Conservation (phyloP, 2,113 vertebrate genomes). For the Sterna hirundo region DNA sequence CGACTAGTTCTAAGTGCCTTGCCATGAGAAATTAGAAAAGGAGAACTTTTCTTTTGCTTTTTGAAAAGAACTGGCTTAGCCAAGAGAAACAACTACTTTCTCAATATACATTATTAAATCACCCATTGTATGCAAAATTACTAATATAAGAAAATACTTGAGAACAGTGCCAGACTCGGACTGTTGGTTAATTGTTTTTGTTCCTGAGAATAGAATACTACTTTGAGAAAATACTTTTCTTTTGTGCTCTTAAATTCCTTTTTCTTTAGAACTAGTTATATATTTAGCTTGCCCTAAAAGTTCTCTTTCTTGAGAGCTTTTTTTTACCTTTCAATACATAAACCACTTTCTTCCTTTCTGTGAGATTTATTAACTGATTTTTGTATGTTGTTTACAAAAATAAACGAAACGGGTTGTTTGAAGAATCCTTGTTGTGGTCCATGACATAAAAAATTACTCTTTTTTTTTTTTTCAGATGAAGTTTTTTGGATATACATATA, state of each 20-base stretch:
- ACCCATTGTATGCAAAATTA: not conserved
- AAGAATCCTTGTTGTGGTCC: not conserved
- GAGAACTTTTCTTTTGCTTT: not conserved
- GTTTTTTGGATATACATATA: rapidly evolving
- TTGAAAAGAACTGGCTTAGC: not conserved
- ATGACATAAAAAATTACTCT: not conserved
- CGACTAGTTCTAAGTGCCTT: not conserved
- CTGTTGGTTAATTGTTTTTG: not conserved
- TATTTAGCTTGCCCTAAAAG: not conserved
- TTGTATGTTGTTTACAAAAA: not conserved
- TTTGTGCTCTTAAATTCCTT: constrained; percentile 15
- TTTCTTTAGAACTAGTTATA: constrained; percentile 40
- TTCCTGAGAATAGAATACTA: not conserved
- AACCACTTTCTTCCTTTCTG: not conserved
- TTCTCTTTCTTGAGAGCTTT: not conserved
- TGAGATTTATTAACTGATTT: not conserved
- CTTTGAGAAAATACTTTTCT: not conserved
- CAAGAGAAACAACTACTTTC: not conserved
- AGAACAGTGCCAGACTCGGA: not conserved
- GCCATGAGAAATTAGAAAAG: not conserved
- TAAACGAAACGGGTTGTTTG: not conserved
- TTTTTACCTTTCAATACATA: not conserved
- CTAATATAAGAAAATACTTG: not conserved
- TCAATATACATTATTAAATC: not conserved
- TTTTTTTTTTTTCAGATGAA: not conserved